Conservation (phyloP, 2,113 vertebrate genomes). For the Motacilla tschutschensis region DNA sequence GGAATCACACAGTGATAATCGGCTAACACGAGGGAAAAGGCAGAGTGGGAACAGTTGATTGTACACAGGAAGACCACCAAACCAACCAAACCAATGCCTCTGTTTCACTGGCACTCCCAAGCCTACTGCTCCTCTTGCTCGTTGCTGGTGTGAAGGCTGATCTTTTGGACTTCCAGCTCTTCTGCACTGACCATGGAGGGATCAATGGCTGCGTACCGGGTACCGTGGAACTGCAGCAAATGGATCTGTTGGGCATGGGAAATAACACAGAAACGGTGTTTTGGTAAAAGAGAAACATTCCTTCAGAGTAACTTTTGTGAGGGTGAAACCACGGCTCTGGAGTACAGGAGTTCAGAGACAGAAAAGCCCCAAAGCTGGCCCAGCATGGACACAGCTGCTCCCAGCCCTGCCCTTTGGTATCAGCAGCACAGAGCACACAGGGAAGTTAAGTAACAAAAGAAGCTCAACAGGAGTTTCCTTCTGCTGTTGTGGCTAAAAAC, state of each 20-base stretch:
- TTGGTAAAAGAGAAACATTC: not conserved
- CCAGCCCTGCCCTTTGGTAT: not conserved
- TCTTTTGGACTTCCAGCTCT: slow-evolving; percentile 89
- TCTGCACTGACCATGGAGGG: slow-evolving; percentile 90
- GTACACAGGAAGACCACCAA: not conserved
- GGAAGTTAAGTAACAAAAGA: not conserved
- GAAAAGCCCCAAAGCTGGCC: not conserved
- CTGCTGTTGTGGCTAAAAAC: not conserved
- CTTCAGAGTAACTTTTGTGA: not conserved
- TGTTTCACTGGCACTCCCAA: not conserved
- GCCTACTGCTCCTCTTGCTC: slow-evolving; percentile 76
- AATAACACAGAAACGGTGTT: not conserved
- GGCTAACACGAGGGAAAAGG: slow-evolving; percentile 12
- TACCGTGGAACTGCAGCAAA: slow-evolving; percentile 92
- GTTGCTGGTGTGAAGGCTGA: slow-evolving; percentile 53
- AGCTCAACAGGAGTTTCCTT: not conserved
- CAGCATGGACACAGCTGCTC: not conserved
- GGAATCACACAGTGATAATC: slow-evolving; percentile 52
- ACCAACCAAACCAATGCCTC: not conserved
- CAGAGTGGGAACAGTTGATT: not conserved
- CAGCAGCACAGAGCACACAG: not conserved
- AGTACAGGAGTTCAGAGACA: not conserved
- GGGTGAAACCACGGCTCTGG: not conserved
- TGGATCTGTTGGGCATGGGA: slow-evolving; percentile 79
- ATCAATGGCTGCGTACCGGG: slow-evolving; percentile 90